Evolutionary conservation across 2,113 vertebrate genomes (phyloP).

Genomic region (Pteruthius melanotis): DNA sequence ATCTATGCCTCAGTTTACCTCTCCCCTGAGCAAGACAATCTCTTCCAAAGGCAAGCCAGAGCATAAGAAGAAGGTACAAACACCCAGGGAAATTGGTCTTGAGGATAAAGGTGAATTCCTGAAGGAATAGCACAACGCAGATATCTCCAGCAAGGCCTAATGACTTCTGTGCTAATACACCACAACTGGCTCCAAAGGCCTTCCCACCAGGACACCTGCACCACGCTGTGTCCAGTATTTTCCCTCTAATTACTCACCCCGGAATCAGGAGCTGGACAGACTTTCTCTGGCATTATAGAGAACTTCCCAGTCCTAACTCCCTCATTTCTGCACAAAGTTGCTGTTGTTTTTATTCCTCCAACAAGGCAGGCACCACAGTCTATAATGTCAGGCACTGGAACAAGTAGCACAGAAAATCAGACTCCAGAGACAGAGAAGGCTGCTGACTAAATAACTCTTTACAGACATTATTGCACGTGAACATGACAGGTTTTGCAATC

Average conservation of each 20-base stretch:
- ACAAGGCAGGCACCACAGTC: slow-evolving; percentile 89
- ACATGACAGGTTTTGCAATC: not conserved
- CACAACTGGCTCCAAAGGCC: not conserved
- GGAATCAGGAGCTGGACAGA: slow-evolving; percentile 79
- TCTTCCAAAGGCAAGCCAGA: not conserved
- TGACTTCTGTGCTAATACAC: not conserved
- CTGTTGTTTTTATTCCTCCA: slow-evolving; percentile 79
- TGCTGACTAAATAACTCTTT: not conserved
- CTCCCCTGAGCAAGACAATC: not conserved
- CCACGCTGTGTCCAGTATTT: not conserved
- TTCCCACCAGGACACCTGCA: not conserved
- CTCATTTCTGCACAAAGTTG: slow-evolving; percentile 82
- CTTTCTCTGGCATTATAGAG: slow-evolving; percentile 80
- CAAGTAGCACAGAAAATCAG: not conserved
- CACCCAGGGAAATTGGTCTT: not conserved
- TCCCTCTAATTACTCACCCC: slow-evolving; percentile 71
- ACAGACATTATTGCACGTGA: not conserved
- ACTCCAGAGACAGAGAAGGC: not conserved
- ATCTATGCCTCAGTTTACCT: not conserved
- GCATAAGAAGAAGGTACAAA: not conserved
- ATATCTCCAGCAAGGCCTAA: not conserved
- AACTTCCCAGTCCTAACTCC: slow-evolving; percentile 83
- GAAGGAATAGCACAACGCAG: not conserved
- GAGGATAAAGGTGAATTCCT: not conserved
- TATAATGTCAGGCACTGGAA: slow-evolving; percentile 81